phyloP scores from a whole-genome alignment of 2,888 invertebrate genomes.

The Opisthograptis luteolata region DNA sequence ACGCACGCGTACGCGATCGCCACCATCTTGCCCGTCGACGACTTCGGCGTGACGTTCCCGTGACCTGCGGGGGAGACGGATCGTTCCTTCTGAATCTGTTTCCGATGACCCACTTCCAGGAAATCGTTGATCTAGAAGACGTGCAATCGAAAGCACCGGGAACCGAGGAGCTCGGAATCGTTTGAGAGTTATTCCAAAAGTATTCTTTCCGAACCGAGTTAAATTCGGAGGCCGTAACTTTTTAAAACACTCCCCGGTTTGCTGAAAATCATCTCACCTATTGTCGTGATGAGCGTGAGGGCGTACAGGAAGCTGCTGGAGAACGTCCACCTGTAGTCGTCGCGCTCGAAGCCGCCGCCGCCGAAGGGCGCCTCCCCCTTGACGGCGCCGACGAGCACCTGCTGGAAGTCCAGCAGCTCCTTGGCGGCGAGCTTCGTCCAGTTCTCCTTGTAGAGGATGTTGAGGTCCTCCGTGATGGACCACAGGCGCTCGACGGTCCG shows the following conservation, averaged over 20 bases:
- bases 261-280: conserved; percentile 92
- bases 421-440: conserved; percentile 95
- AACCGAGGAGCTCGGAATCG: no score
- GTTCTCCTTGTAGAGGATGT: conserved; percentile 95
- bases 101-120: no score
- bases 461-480: conserved; percentile 94
- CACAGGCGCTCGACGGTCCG: conserved; percentile 91
- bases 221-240: no score
- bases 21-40: conserved; percentile 90
- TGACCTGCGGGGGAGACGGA: conserved; percentile 85
- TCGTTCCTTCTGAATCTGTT: no score
- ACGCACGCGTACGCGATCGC: conserved; percentile 94
- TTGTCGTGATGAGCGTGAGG: conserved; percentile 96
- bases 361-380: conserved; percentile 66
- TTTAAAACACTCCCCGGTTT: no score
- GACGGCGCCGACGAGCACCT: conserved; percentile 81
- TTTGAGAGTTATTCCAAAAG: no score
- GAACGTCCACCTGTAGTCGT: conserved; percentile 93
- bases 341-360: conserved; percentile 55
- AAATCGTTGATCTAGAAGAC: no score
- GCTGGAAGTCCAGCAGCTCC: conserved; percentile 93
- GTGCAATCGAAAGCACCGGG: no score
- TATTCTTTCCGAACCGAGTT: no score
- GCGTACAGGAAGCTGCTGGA: conserved; percentile 96
- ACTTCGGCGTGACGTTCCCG: conserved; percentile 92